Percentiles rank a stretch among this genome's conserved stretches.
Evolutionary conservation across 2,888 invertebrate species (phyloP).

Genomic region (Lepidochrysops patricia): DNA sequence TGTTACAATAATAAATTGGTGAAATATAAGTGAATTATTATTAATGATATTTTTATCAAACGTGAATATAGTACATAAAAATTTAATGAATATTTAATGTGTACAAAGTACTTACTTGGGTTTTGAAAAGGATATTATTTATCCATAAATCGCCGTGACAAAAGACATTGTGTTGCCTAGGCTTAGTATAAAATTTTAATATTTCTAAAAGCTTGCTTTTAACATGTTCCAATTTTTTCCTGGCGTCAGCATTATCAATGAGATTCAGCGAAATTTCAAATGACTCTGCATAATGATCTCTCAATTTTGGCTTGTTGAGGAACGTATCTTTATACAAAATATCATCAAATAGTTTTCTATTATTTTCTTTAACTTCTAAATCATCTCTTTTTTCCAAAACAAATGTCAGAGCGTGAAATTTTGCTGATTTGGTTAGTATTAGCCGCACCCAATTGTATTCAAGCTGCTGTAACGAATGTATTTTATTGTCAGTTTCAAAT

Average conservation of each 20-base stretch:
- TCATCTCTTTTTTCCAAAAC: constrained; percentile 37
- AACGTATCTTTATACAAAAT: constrained; percentile 48
- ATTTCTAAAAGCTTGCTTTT: constrained; percentile 39
- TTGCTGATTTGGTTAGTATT: constrained; percentile 47
- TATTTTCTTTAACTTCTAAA: constrained; percentile 28
- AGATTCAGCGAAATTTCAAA: constrained; percentile 46
- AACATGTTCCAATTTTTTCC: constrained; percentile 35
- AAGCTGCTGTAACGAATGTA: constrained; percentile 37
- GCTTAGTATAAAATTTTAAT: constrained; percentile 39
- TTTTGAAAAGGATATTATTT: constrained; percentile 49
- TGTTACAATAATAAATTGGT: no score
- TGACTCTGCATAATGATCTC: constrained; percentile 48
- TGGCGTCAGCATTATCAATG: constrained; percentile 36
- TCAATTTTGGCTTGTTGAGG: constrained; percentile 48
- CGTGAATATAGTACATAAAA: not conserved
- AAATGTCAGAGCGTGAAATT: constrained; percentile 54
- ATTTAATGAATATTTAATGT: not conserved
- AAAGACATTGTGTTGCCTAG: constrained; percentile 43
- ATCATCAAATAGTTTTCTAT: constrained; percentile 39
- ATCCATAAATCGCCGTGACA: constrained; percentile 65
- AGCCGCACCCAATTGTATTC: constrained; percentile 35
- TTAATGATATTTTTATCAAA: not conserved
- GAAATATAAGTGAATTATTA: no score
- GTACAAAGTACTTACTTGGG: constrained; percentile 33
- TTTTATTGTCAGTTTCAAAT: constrained; percentile 39